Evolutionary conservation across 2,888 invertebrate genomes (phyloP).

Genomic region (Neoascia interrupta): DNA sequence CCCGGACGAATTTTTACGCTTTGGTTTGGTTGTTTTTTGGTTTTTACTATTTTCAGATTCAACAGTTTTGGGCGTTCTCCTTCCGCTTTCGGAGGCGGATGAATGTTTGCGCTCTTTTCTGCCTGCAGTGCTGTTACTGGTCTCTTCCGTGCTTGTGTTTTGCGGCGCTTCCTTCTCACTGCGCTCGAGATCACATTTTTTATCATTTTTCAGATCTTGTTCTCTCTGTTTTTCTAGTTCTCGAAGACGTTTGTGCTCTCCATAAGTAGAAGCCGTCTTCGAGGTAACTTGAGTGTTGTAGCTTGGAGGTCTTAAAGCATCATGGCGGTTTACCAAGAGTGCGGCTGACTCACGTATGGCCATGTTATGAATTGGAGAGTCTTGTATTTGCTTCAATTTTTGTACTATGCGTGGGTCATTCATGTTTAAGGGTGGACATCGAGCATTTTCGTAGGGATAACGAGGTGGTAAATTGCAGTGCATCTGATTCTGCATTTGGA

Average conservation of each 20-base stretch:
- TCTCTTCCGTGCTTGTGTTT: background rate
- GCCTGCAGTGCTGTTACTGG: background rate
- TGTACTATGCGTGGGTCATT: conserved; percentile 52
- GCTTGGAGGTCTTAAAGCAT: background rate
- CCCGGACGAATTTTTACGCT: background rate
- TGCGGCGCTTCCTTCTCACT: background rate
- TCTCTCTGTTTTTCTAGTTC: conserved; percentile 39
- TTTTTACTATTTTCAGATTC: too few species aligned
- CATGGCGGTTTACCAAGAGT: conserved; percentile 5
- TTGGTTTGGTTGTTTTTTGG: too few species aligned
- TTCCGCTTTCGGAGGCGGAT: background rate
- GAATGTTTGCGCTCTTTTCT: background rate
- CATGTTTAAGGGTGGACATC: conserved; percentile 44
- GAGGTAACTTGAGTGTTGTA: conserved; percentile 16
- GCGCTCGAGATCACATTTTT: background rate
- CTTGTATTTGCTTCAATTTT: conserved; percentile 43
- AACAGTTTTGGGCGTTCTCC: too few species aligned
- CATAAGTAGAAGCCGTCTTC: conserved; percentile 48
- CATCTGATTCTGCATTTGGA: conserved; percentile 11
- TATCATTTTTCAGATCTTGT: background rate
- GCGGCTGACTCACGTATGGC: conserved; percentile 36
- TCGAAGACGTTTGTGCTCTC: conserved; percentile 51
- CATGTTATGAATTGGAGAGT: conserved; percentile 46
- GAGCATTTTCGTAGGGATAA: conserved; percentile 13
- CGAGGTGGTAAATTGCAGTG: background rate